Conservation (phyloP, 2,888 invertebrate genomes). For the Melieria omissa region DNA sequence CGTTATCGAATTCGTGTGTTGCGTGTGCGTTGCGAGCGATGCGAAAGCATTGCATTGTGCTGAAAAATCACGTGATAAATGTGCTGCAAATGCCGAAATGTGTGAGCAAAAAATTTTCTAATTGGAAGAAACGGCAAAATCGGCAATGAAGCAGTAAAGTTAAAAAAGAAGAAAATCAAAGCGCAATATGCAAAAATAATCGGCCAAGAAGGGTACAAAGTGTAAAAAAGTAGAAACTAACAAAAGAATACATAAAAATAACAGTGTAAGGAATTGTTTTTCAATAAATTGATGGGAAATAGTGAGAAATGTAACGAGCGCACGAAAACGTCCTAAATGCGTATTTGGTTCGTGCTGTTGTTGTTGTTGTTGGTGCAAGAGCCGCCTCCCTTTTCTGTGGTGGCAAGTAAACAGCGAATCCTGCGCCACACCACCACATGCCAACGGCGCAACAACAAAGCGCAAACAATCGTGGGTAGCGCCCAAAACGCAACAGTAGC, state of each 20-base stretch:
- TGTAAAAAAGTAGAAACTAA: slow-evolving; percentile 18
- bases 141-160: slow-evolving; percentile 20
- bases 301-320: not conserved
- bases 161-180: slow-evolving; percentile 23
- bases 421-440: not conserved
- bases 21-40: slow-evolving; percentile 21
- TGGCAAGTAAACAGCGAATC: not conserved
- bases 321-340: slow-evolving; percentile 2
- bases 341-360: too few species aligned
- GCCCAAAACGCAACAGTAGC: not conserved
- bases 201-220: slow-evolving; percentile 4
- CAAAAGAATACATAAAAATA: not conserved
- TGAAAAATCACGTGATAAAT: slow-evolving; percentile 55
- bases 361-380: slow-evolving; percentile 13
- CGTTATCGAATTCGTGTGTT: not conserved
- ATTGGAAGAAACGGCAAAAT: slow-evolving; percentile 22
- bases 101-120: slow-evolving; percentile 27
- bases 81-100: slow-evolving; percentile 43
- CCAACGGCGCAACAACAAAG: slow-evolving; percentile 16
- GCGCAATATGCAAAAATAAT: slow-evolving; percentile 12
- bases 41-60: slow-evolving; percentile 26
- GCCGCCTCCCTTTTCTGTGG: slow-evolving; percentile 30
- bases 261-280: not conserved
- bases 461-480: not conserved
- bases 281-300: not conserved